Evolutionary conservation across 2,113 vertebrate species (phyloP).

Genomic region (Butorides virescens): DNA sequence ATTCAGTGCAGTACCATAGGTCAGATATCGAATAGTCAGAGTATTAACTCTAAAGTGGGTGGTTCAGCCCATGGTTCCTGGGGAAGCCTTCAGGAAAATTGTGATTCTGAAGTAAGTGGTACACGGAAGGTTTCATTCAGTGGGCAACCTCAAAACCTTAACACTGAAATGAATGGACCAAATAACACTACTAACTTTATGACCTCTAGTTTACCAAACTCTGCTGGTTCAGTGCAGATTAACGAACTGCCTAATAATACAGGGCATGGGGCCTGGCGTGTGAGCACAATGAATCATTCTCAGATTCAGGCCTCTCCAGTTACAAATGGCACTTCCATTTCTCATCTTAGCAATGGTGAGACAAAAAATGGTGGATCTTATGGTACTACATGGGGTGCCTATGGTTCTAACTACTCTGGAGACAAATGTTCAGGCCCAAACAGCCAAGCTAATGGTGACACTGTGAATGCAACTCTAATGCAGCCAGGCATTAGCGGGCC

Average conservation of each 20-base stretch:
- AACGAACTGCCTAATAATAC: constrained; percentile 81
- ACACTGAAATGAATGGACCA: constrained; percentile 98
- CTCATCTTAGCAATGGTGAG: constrained; percentile 88
- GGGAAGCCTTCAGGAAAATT: constrained; percentile 85
- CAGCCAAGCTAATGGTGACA: constrained; percentile 89
- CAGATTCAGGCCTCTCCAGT: constrained; percentile 85
- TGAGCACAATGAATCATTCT: constrained; percentile 84
- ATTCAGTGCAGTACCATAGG: constrained; percentile 84
- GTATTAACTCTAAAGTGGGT: constrained; percentile 86
- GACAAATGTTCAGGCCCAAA: constrained; percentile 87
- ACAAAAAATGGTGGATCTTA: constrained; percentile 81
- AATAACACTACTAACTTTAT: constrained; percentile 99
- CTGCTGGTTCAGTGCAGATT: constrained; percentile 89
- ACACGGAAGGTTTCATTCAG: constrained; percentile 92
- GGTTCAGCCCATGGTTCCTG: constrained; percentile 84
- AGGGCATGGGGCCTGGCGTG: constrained; percentile 82
- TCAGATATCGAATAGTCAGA: constrained; percentile 84
- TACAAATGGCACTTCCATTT: constrained; percentile 87
- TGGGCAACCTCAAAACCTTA: constrained; percentile 92
- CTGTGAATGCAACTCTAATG: constrained; percentile 97
- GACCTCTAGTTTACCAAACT: constrained; percentile 99
- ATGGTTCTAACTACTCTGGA: constrained; percentile 86
- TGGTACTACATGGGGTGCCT: constrained; percentile 88
- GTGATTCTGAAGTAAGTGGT: constrained; percentile 89
- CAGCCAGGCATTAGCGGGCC: constrained; percentile 84